These are phyloP conservation scores for Pogonomyrmex barbatus DNA, from an alignment of 1,140 invertebrate species.

Conservation along the genomic window DNA sequence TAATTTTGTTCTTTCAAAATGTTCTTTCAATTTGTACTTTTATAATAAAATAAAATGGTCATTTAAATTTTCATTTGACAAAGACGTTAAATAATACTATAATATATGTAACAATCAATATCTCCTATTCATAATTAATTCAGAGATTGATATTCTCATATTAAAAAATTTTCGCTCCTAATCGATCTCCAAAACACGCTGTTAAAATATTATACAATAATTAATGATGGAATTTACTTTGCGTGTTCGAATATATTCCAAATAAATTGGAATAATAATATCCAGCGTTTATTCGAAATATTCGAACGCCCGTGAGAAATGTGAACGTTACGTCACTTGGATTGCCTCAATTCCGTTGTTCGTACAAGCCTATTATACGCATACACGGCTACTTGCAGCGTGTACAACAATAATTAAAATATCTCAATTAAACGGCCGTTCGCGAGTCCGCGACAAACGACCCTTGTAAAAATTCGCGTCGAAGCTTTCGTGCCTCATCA, in stretches of 20 bases:
- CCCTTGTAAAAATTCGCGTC: constrained; percentile 50
- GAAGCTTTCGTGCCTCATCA: constrained; percentile 59
- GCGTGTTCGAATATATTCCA: background rate
- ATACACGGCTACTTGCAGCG: background rate
- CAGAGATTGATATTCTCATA: background rate
- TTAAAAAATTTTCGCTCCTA: background rate
- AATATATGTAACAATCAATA: background rate
- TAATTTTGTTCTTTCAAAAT: too few relatives aligned
- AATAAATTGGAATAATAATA: constrained; percentile 47
- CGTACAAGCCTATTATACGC: background rate
- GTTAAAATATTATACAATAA: background rate
- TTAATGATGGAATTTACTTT: background rate
- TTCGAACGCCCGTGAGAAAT: background rate
- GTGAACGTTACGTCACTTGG: background rate
- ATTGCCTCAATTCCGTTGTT: constrained; percentile 5
- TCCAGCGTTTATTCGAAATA: background rate
- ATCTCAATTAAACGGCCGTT: constrained; percentile 50
- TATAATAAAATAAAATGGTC: background rate
- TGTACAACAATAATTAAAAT: constrained; percentile 49
- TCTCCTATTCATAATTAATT: background rate
- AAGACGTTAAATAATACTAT: background rate
- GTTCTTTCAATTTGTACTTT: too few relatives aligned
- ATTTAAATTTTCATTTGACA: background rate
- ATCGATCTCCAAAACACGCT: background rate
- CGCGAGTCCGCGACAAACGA: background rate